Base-by-base conservation (phyloP, 2,888 invertebrate species). In the Tetanocera ferruginea region DNA sequence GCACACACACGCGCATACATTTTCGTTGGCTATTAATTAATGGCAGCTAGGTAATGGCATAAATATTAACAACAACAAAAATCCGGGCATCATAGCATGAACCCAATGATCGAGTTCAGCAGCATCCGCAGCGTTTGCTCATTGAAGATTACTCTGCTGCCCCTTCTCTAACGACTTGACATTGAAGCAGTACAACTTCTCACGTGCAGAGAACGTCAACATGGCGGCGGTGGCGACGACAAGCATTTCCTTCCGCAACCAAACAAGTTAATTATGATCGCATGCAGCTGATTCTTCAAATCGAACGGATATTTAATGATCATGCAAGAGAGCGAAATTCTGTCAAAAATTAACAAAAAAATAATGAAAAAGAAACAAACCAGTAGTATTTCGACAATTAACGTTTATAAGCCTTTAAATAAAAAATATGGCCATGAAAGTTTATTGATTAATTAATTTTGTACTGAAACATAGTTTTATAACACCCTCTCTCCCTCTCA, bases 171-270 rank as follows among this genome's bases (percentile, higher is more conserved):
- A 23, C 19, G 6, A 19, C 19, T 8, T 55, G 2, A 19, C 64
- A 60, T 60, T 60, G 60, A 67, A 28, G 1, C 8, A 34, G 9
- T 28, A 9, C n/a, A 64, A 11, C 34, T 23, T n/a, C 23, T 23
- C 49, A 69, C 6, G 37, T 9, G 23, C 8, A 17, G 17, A 23
- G 49, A 37, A 19, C n/a, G 51, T 8, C 19, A 43, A 14, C 11
- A 8, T 19, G 25, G 11, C 23, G 51, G 4, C 14, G 66, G 11
- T 34, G 34, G n/a, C 51, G 52, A 71, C 34, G 37, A 34, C 31
- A 8, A 37, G 60, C 75, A 76, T 75, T 76, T 79, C 76, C 76
- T 79, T 79, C 79, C 76, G 79, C 70, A 76, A 51, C 69, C 3
- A 55, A 79, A 76, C 37, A n/a, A 60, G n/a, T 76, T 28, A 43